Conservation (phyloP, 53 echinoderm and acorn worm species). For the Crossaster papposus region DNA sequence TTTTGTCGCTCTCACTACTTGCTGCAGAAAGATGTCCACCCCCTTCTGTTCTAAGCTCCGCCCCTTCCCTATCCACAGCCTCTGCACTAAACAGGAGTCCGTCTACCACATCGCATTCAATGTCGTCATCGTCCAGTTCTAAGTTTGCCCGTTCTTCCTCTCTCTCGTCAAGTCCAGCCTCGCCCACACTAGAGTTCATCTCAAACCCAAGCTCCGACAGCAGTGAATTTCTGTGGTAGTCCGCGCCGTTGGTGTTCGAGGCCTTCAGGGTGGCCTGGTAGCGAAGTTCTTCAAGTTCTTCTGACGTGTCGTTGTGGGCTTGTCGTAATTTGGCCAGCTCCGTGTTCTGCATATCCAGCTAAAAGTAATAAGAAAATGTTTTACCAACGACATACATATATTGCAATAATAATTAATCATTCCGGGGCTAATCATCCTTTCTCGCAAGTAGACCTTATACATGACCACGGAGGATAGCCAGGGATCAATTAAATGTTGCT, state of each 20-base stretch:
- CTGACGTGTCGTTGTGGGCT: conserved; percentile 54
- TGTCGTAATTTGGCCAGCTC: conserved; percentile 67
- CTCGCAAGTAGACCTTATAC: no score
- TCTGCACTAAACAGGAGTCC: neutral
- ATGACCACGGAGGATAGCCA: no score
- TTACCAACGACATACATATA: neutral
- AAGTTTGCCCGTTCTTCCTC: neutral
- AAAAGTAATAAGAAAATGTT: neutral
- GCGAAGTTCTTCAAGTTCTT: conserved; percentile 72
- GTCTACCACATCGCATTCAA: conserved; percentile 50
- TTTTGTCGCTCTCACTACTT: neutral
- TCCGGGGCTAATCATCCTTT: no score
- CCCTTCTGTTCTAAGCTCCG: neutral
- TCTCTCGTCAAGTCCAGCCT: neutral
- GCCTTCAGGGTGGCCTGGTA: conserved; percentile 50
- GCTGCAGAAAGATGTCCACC: neutral
- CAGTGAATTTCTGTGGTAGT: conserved; percentile 51
- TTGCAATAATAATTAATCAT: neutral
- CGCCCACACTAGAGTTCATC: neutral
- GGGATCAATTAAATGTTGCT: no score
- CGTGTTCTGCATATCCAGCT: conserved; percentile 45
- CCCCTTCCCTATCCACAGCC: neutral
- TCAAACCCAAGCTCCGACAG: conserved; percentile 49
- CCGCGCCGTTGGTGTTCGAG: neutral
- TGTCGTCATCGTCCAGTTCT: conserved; percentile 54